A percentile compares a stretch with the other conserved stretches of the same genome.
Evolutionary conservation across 2,113 vertebrate species (phyloP).

Genomic region (Cervus canadensis): DNA sequence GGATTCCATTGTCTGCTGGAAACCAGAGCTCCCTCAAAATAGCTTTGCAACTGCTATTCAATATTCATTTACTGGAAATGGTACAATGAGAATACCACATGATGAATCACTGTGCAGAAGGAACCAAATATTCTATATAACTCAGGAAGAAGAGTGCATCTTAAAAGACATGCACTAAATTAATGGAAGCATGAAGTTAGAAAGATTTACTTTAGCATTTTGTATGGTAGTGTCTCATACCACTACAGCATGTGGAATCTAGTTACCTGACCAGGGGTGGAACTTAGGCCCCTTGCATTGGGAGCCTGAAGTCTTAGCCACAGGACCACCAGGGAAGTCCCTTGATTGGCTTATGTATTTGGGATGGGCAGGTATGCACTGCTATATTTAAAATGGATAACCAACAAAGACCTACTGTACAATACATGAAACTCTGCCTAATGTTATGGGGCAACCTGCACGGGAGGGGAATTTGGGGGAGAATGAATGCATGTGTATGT

Average conservation of each 20-base stretch:
- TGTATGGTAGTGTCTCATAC: neutral
- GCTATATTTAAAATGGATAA: neutral
- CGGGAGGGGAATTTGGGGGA: neutral
- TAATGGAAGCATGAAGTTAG: neutral
- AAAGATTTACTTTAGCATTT: neutral
- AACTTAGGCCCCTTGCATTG: neutral
- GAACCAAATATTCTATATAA: neutral
- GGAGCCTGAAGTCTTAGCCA: neutral
- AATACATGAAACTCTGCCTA: neutral
- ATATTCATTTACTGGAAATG: conserved; percentile 22
- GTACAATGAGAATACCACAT: neutral
- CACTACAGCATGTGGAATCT: neutral
- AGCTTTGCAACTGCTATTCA: conserved; percentile 5
- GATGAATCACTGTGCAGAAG: neutral
- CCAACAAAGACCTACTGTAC: neutral
- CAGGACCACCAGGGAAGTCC: neutral
- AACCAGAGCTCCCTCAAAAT: conserved; percentile 30
- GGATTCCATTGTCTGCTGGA: conserved; percentile 42
- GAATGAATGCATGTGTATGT: neutral
- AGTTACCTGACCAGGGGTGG: neutral
- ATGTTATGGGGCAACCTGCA: neutral
- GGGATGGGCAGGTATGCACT: neutral
- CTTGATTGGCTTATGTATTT: neutral
- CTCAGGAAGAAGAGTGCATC: neutral
- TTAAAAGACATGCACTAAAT: neutral